A percentile compares a stretch with the other conserved stretches of the same genome.
Conservation (phyloP, 2,113 vertebrate genomes). For the Porphyrio hochstetteri region DNA sequence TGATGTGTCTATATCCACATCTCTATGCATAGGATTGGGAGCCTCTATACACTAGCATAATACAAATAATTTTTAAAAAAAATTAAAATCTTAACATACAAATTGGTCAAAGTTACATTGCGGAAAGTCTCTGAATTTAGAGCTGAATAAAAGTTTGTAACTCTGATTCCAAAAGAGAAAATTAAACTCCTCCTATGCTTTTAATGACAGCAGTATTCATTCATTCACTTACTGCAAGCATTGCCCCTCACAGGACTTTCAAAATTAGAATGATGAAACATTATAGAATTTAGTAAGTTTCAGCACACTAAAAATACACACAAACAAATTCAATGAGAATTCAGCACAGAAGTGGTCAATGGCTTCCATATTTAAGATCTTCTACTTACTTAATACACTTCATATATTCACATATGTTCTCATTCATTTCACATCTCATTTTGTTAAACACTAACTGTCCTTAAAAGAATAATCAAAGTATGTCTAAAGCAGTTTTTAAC, state of each 20-base stretch:
- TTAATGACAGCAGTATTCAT: not conserved
- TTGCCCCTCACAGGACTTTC: not conserved
- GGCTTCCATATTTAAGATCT: not conserved
- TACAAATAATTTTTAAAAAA: not conserved
- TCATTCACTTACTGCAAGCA: not conserved
- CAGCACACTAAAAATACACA: not conserved
- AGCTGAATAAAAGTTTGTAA: not conserved
- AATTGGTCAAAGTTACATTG: not conserved
- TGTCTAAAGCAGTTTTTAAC: not conserved
- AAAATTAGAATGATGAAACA: not conserved
- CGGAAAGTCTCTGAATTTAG: not conserved
- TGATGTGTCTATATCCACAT: not conserved
- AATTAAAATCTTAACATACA: not conserved
- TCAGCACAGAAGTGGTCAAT: not conserved
- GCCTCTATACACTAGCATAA: not conserved
- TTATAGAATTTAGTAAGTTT: not conserved
- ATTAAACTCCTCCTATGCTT: not conserved
- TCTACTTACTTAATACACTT: not conserved
- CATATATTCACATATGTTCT: not conserved
- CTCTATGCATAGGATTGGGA: not conserved
- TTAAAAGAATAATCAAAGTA: not conserved
- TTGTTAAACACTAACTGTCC: not conserved
- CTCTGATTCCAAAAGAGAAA: not conserved
- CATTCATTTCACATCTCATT: not conserved
- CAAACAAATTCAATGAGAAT: not conserved